These are phyloP conservation scores for Bubo bubo DNA, from an alignment of 2,113 vertebrate species.

Conservation along the genomic window DNA sequence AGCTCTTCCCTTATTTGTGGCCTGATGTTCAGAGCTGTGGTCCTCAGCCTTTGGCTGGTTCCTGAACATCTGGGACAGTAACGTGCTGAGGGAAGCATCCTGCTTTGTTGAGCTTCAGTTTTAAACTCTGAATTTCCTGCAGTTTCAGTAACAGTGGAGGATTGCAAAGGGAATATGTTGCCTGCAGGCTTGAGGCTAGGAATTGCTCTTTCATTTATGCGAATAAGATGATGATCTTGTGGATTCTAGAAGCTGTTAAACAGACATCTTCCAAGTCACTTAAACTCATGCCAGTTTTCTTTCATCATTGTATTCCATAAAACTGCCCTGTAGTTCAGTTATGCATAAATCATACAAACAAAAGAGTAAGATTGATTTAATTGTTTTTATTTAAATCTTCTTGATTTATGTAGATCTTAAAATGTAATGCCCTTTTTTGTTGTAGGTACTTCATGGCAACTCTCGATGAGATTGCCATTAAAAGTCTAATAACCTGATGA, in stretches of 20 bases:
- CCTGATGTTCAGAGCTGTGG: neutral
- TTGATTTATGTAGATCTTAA: neutral
- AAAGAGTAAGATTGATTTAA: neutral
- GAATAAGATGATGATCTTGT: neutral
- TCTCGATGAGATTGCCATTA: neutral
- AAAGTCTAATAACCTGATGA: neutral
- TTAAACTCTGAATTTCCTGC: neutral
- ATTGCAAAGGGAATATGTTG: neutral
- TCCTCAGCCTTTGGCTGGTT: neutral
- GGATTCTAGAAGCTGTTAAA: neutral
- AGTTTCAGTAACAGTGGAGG: neutral
- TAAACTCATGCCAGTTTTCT: neutral
- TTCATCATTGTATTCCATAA: neutral
- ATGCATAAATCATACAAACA: neutral
- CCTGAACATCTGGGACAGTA: neutral
- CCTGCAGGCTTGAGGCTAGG: neutral
- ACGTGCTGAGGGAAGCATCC: neutral
- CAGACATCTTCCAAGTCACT: neutral
- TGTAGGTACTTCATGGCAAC: neutral
- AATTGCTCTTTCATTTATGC: neutral
- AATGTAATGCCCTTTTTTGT: neutral
- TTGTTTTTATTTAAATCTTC: neutral
- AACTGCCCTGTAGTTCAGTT: neutral
- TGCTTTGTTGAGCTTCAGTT: neutral
- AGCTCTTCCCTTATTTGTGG: neutral